Conservation (phyloP, 2,113 vertebrate species). For the Ptychochromis oligacanthus region DNA sequence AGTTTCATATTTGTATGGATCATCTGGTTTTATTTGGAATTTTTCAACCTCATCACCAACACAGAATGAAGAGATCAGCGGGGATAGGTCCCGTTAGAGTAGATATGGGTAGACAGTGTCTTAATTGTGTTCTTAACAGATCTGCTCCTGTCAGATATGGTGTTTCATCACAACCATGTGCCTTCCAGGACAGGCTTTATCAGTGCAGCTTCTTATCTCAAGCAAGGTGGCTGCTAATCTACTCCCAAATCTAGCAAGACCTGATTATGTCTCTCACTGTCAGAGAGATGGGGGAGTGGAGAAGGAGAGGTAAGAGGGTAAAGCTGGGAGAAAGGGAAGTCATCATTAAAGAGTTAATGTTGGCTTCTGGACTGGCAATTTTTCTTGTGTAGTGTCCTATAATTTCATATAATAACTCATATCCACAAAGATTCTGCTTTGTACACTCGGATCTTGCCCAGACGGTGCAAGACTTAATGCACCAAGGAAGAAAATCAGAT, state of each 20-base stretch:
- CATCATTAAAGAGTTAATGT: slow-evolving; percentile 11
- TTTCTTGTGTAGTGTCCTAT: background rate
- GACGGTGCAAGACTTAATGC: background rate
- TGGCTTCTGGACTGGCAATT: background rate
- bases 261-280: slow-evolving; percentile 64
- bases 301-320: slow-evolving; percentile 2
- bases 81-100: slow-evolving; percentile 49
- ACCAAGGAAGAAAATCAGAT: background rate
- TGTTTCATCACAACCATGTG: slow-evolving; percentile 66
- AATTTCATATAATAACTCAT: background rate
- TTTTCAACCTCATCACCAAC: slow-evolving; percentile 22
- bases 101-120: slow-evolving; percentile 72
- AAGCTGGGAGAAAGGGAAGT: slow-evolving; percentile 4
- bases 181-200: slow-evolving; percentile 66
- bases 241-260: slow-evolving; percentile 64
- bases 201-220: slow-evolving; percentile 61
- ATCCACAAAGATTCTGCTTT: background rate
- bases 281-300: slow-evolving; percentile 17
- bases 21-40: slow-evolving; percentile 10
- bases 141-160: slow-evolving; percentile 65
- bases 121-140: slow-evolving; percentile 76
- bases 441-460: background rate
- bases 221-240: slow-evolving; percentile 74
- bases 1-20: slow-evolving; percentile 8
- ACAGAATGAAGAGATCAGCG: slow-evolving; percentile 46